phyloP scores from a whole-genome alignment of 2,113 vertebrate genomes.

The Microcebus lehilahytsara region DNA sequence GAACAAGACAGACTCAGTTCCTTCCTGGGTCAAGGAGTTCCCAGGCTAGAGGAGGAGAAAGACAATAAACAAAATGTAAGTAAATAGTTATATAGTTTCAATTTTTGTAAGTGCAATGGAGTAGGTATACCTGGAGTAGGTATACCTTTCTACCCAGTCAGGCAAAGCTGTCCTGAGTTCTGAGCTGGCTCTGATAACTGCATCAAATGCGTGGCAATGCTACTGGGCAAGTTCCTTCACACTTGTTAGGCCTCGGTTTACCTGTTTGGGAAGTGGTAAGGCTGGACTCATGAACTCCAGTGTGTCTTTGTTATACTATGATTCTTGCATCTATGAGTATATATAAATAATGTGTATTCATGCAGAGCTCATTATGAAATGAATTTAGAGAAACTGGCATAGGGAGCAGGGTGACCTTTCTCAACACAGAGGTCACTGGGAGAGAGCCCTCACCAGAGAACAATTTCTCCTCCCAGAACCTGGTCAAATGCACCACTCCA shows the following conservation, averaged over 20 bases:
- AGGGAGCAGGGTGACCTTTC: not conserved
- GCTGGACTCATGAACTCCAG: not conserved
- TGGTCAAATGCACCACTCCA: constrained; percentile 85
- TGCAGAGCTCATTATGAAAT: not conserved
- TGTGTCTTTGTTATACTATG: not conserved
- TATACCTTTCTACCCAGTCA: not conserved
- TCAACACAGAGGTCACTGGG: not conserved
- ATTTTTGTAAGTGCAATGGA: not conserved
- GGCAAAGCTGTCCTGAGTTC: not conserved
- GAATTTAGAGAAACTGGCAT: not conserved
- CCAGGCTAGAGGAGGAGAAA: not conserved
- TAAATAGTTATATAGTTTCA: not conserved
- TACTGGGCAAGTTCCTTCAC: not conserved
- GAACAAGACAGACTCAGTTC: not conserved
- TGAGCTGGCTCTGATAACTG: not conserved
- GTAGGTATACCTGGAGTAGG: no score
- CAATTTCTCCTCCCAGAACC: not conserved
- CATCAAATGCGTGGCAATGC: not conserved
- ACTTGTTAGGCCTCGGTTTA: not conserved
- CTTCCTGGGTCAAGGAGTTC: not conserved
- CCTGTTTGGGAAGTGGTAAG: not conserved
- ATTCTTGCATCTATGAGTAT: not conserved
- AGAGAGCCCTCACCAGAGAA: not conserved
- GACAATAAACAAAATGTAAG: not conserved
- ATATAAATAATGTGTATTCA: not conserved